Evolutionary conservation across 2,113 vertebrate species (phyloP), one percentile per base, ranked within the genome.

Genomic region (Motacilla alba): DNA sequence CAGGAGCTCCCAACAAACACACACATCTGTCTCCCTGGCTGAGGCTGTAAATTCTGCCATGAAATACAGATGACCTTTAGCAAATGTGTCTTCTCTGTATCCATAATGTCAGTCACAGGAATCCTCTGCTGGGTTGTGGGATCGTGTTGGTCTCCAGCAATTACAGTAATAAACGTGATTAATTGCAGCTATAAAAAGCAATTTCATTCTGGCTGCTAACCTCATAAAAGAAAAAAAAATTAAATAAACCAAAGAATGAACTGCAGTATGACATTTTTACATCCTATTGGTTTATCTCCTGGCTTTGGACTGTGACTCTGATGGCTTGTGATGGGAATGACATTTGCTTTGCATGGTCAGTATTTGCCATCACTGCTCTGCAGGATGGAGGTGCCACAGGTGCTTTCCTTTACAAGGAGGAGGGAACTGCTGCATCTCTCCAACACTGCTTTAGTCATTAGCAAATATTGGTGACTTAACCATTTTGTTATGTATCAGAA

Each of bases 141-240:
- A 67, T 91, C 46, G 8, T 64, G 77, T 68, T 82, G 53, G 53
- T 87, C 81, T 84, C 44, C 58, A 73, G 69, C 77, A 89, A 89
- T 74, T 83, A 78, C 47, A 64, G 86, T 67, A 89, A 81, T 91
- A 95, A 96, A 94, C 0, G 2, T 92, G 93, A 97, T 90, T 75
- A 93, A 95, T 35, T 92, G 74, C 66, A 53, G 66, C 81, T 89
- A 87, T 94, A 94, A 94, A 96, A 91, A 83, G 87, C 70, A 79
- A 87, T 95, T 94, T 87, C 81, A 73, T 89, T 91, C 77, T 93
- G 69, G 82, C 87, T 82, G 69, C 55, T 96, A 94, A 89, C 44
- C 69, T 87, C 46, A 64, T 41, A 23, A 78, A 95, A 80, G 41
- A 27, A 66, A 83, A 90, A 84, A 86, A 31, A 79, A 79, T 21